Evolutionary conservation across 2,113 vertebrate genomes (phyloP), one percentile per base, ranked within the genome.

Genomic region (Chionomys nivalis): DNA sequence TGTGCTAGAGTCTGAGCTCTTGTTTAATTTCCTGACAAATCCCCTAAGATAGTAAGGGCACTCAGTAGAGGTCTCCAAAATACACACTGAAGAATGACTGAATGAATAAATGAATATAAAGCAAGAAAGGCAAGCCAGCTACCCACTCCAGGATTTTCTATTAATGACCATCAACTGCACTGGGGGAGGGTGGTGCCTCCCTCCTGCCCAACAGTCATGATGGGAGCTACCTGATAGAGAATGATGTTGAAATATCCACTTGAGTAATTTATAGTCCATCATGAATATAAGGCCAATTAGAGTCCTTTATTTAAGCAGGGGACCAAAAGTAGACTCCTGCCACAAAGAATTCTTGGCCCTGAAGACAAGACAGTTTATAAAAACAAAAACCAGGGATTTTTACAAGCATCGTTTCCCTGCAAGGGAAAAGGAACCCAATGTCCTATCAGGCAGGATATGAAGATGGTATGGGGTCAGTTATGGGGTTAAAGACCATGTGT

Each of bases 121-220:
- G 44, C 72, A 61, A 26, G 79, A 7, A 52, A n/a, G 28, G 16
- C 11, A 10, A 24, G 65, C 4, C 4, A 12, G 24, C 21, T 31
- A 33, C 44, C 19, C 42, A 0, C 11, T 39, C 28, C 65, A 31
- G 72, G 12, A 49, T 19, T 85, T 47, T 39, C 26, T 39, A 33
- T 24, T 49, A 28, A 66, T 0, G 33, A 86, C 44, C 65, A 52
- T n/a, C 63, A 63, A 31, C 11, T 23, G 3, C 26, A 16, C 12
- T 31, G 23, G 3, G 44, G 5, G 36, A 42, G 36, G 28, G 5
- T 0, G 0, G 9, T 0, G 31, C 17, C 68, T 44, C 3, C 39
- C 26, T 42, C n/a, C 68, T 55, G 61, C 2, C 55, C 8, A 39
- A 70, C 10, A 36, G n/a, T 44, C 14, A 2, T 5, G 39, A 44